Evolutionary conservation across 1,140 invertebrate species (phyloP).

Genomic region (Propsilocerus akamusi): DNA sequence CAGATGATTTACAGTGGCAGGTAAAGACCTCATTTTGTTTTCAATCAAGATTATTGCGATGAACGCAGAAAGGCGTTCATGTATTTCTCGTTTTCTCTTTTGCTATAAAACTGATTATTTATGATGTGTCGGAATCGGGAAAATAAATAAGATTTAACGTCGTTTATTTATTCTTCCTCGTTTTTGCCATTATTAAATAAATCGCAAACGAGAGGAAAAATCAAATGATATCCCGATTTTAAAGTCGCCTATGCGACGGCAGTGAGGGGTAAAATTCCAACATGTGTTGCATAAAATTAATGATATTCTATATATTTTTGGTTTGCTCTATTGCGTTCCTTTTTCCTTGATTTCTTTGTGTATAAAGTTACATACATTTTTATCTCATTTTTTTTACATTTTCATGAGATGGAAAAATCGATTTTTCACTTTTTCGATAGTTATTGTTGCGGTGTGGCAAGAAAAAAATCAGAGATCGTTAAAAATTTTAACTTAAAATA

Average conservation of each 20-base stretch:
- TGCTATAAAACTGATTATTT: background rate
- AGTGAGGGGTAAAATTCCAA: background rate
- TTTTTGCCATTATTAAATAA: background rate
- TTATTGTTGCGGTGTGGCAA: too few species aligned
- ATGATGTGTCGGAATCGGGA: background rate
- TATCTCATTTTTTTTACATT: background rate
- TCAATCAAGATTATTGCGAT: too few species aligned
- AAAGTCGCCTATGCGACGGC: background rate
- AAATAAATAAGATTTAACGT: slow-evolving; percentile 2
- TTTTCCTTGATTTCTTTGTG: too few species aligned
- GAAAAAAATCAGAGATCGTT: too few species aligned
- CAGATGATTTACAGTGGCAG: too few species aligned
- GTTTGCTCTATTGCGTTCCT: background rate
- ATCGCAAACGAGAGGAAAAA: background rate
- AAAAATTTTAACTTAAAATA: too few species aligned
- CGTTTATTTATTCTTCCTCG: too few species aligned
- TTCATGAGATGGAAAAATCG: background rate
- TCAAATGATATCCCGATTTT: background rate
- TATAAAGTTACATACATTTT: too few species aligned
- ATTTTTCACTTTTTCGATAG: too few species aligned
- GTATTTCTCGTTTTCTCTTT: too few species aligned
- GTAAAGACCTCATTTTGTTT: too few species aligned
- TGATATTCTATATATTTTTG: slow-evolving; percentile 4
- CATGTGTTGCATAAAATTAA: slow-evolving; percentile 4
- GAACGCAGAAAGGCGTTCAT: too few species aligned